A percentile compares a stretch with the other conserved stretches of the same genome.
Conservation (phyloP, 2,888 invertebrate genomes). For the Crossocerus cetratus region DNA sequence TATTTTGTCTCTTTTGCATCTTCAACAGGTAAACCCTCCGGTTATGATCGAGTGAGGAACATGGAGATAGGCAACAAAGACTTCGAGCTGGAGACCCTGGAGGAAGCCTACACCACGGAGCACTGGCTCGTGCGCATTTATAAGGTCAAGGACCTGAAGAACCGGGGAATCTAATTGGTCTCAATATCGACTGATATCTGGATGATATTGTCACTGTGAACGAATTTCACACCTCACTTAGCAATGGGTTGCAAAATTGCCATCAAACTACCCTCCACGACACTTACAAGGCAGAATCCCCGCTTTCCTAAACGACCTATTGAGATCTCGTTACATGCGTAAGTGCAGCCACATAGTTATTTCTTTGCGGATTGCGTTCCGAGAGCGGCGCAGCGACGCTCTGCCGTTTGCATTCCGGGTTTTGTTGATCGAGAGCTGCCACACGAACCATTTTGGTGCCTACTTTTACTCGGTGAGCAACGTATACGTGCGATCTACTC, state of each 20-base stretch:
- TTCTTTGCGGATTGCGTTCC: not conserved
- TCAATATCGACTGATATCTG: slow-evolving; percentile 12
- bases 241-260: not conserved
- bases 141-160: slow-evolving; percentile 96
- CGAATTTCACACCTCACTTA: not conserved
- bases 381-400: not conserved
- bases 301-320: slow-evolving; percentile 19
- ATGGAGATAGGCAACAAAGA: slow-evolving; percentile 99
- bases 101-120: slow-evolving; percentile 99
- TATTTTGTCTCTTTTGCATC: no score
- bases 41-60: slow-evolving; percentile 96
- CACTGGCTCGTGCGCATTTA: slow-evolving; percentile 99
- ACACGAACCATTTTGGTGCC: no score
- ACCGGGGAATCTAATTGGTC: slow-evolving; percentile 85
- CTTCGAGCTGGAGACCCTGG: slow-evolving; percentile 97
- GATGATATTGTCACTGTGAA: not conserved
- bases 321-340: slow-evolving; percentile 9
- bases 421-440: no score
- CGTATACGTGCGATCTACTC: slow-evolving; percentile 6
- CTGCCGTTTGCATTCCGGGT: no score
- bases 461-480: no score
- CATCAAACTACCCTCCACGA: not conserved
- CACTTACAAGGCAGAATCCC: slow-evolving; percentile 11
- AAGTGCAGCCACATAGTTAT: not conserved
- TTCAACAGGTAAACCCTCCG: slow-evolving; percentile 90